Conservation (phyloP, 1,140 invertebrate species). For the Aphaenogaster ashmeadi region DNA sequence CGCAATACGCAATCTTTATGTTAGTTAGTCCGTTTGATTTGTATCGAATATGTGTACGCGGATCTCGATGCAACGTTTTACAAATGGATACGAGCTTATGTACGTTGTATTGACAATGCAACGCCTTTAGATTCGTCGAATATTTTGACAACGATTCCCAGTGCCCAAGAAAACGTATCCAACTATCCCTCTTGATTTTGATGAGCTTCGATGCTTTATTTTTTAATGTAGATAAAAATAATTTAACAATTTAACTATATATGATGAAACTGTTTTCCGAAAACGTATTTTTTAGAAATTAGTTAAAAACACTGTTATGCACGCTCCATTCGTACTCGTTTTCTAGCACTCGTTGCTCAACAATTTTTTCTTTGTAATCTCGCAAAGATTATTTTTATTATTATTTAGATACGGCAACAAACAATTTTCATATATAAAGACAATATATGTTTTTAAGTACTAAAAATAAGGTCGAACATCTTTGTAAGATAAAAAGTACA, state of each 20-base stretch:
- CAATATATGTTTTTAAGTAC: no score
- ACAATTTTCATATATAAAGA: no score
- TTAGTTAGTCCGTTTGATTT: slow-evolving; percentile 14
- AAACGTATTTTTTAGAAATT: no score
- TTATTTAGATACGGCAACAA: no score
- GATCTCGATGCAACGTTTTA: background rate
- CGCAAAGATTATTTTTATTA: no score
- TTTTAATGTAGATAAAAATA: background rate
- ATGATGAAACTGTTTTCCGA: no score
- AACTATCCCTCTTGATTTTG: background rate
- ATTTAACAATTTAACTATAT: background rate
- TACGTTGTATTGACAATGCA: background rate
- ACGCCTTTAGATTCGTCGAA: background rate
- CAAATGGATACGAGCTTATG: background rate
- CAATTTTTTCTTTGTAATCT: no score
- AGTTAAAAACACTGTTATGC: no score
- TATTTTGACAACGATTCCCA: slow-evolving; percentile 18
- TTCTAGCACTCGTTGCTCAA: no score
- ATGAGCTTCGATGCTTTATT: background rate
- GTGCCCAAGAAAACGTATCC: background rate
- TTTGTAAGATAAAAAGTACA: no score
- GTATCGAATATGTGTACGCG: slow-evolving; percentile 7
- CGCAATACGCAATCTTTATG: background rate
- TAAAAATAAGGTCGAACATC: no score
- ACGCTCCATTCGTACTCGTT: no score